Conservation (phyloP, 2,797 vertebrate species). For the Sciaenops ocellatus region DNA sequence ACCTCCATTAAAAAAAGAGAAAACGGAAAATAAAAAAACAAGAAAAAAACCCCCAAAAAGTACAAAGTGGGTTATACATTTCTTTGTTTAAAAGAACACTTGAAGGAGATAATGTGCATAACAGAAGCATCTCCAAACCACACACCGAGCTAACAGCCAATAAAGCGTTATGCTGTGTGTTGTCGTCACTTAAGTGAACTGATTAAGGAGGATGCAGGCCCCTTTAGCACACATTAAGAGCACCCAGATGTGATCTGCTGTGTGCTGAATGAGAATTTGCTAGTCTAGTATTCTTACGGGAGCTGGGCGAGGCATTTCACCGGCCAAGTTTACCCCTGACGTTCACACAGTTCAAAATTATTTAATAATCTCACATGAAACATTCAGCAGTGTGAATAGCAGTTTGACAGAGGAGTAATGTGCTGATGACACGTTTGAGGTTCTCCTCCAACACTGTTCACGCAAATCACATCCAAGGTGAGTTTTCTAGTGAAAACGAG, state of each 20-base stretch:
- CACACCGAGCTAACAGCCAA: slow-evolving; percentile 87
- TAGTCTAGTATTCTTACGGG: slow-evolving; percentile 79
- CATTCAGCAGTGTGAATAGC: slow-evolving; percentile 31
- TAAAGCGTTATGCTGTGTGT: slow-evolving; percentile 83
- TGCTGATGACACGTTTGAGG: slow-evolving; percentile 34
- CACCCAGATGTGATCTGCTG: slow-evolving; percentile 84
- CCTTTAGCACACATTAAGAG: slow-evolving; percentile 83
- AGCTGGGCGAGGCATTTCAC: slow-evolving; percentile 68
- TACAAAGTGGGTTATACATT: slow-evolving; percentile 87
- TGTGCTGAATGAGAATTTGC: slow-evolving; percentile 84
- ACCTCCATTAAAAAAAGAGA: slow-evolving; percentile 92
- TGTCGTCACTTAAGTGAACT: slow-evolving; percentile 90
- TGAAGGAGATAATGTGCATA: slow-evolving; percentile 84
- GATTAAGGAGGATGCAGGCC: slow-evolving; percentile 83
- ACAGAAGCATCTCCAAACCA: slow-evolving; percentile 88
- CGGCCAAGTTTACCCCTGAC: slow-evolving; percentile 63
- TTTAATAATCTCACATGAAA: slow-evolving; percentile 55
- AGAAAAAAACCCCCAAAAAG: slow-evolving; percentile 83
- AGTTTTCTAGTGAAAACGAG: background rate
- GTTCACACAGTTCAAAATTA: slow-evolving; percentile 54
- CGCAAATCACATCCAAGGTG: slow-evolving; percentile 61
- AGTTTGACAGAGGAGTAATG: slow-evolving; percentile 37
- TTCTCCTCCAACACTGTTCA: slow-evolving; percentile 53
- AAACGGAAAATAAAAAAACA: slow-evolving; percentile 81
- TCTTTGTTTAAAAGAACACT: slow-evolving; percentile 77